Evolutionary conservation across 2,797 vertebrate genomes (phyloP).

Genomic region (Zalophus californianus): DNA sequence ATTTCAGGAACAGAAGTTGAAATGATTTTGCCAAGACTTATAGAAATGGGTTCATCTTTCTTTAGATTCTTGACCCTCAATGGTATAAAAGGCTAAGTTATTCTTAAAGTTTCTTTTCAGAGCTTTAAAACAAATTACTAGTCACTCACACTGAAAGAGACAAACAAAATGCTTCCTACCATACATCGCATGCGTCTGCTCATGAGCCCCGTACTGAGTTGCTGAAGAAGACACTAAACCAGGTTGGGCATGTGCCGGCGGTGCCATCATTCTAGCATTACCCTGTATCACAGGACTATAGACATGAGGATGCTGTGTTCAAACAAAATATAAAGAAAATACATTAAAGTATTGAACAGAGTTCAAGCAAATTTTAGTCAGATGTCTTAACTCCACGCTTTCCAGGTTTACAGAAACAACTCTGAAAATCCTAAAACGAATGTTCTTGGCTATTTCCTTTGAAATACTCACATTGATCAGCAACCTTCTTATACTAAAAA

Average conservation of each 20-base stretch:
- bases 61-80: constrained; percentile 33
- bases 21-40: constrained; percentile 7
- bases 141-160: constrained; percentile 81
- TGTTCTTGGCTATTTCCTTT: background rate
- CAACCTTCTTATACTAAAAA: background rate
- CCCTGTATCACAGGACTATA: constrained; percentile 98
- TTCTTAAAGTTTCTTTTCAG: constrained; percentile 43
- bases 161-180: constrained; percentile 92
- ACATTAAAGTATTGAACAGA: background rate
- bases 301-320: constrained; percentile 95
- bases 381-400: constrained; percentile 10
- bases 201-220: constrained; percentile 95
- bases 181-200: constrained; percentile 99
- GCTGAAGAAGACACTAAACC: constrained; percentile 96
- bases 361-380: constrained; percentile 41
- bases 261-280: constrained; percentile 96
- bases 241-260: constrained; percentile 95
- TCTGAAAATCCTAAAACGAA: background rate
- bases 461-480: background rate
- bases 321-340: constrained; percentile 69
- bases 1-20: background rate
- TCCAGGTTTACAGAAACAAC: constrained; percentile 46
- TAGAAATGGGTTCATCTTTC: constrained; percentile 12
- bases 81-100: constrained; percentile 14
- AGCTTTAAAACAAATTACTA: constrained; percentile 73